Base-by-base conservation (phyloP, 2,797 vertebrate genomes). In the Acanthiza pusilla region DNA sequence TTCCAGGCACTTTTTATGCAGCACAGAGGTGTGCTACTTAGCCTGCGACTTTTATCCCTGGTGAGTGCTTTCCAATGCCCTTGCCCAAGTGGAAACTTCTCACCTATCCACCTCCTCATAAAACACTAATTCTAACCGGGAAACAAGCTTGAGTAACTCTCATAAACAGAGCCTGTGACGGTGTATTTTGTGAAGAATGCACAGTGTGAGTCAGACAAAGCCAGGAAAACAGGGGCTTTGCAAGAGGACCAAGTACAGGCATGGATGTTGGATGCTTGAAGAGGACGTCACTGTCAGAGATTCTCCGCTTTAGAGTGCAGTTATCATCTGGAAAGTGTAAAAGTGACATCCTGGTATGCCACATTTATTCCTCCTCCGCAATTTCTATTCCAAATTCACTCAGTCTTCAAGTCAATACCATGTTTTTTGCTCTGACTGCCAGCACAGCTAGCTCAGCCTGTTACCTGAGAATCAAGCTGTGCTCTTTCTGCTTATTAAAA, bases 401-500 rank as follows among this genome's bases (percentile, higher is more conserved):
- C 86, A 82, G 86, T 93, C 86, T 93, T 95, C 94, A 90, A 96
- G 85, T 96, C 94, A 96, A 93, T 94, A 91, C 73, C 42, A 34
- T 92, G 85, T 85, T 91, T 96, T 93, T 91, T 75, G 25, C 91
- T 73, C 85, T 85, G 91, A 79, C 92, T 96, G 94, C 92, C 92
- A 93, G 94, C 92, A 86, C 85, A 95, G 88, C 89, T 73, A 94
- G 93, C 94, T 96, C 94, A 95, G 95, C 85, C 95, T 97, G 91
- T 87, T 96, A 96, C 94, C 91, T 96, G 95, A 91, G 91, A 95
- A 72, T 90, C 95, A 96, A 96, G 92, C 94, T 96, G 91, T 95
- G 95, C 86, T 94, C 89, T 96, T 96, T 96, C 89, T 94, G 94
- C 94, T 96, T 96, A 96, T 96, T 96, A 97, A 96, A 96, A 95